Conservation (phyloP, 2,888 invertebrate genomes). For the Eristalinus sepulchralis region DNA sequence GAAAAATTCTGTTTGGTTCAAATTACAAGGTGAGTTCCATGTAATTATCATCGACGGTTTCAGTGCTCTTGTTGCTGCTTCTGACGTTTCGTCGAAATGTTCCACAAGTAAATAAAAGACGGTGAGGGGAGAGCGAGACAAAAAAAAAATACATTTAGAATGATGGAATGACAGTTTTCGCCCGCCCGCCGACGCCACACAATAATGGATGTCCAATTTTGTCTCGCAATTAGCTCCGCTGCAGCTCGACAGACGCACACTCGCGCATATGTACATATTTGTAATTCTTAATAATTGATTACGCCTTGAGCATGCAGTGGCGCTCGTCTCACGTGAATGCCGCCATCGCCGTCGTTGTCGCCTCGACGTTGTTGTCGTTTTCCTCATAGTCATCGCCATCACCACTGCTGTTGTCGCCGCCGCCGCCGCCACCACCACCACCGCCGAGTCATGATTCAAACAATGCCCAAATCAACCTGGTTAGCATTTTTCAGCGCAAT, state of each 20-base stretch:
- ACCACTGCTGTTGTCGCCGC: no score
- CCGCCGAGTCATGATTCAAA: constrained; percentile 55
- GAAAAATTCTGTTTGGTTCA: constrained; percentile 74
- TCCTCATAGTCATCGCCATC: not conserved
- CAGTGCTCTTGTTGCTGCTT: constrained; percentile 54
- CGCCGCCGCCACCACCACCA: constrained; percentile 59
- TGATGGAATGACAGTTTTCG: constrained; percentile 72
- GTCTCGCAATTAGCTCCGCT: constrained; percentile 63
- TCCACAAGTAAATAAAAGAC: constrained; percentile 9
- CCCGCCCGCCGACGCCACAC: constrained; percentile 56
- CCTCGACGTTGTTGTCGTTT: constrained; percentile 27
- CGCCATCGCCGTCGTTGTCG: constrained; percentile 51
- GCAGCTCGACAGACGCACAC: constrained; percentile 8
- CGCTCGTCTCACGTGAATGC: constrained; percentile 18
- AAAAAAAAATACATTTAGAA: constrained; percentile 66
- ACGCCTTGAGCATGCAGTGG: constrained; percentile 47
- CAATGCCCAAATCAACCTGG: constrained; percentile 71
- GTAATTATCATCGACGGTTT: constrained; percentile 68
- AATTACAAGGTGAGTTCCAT: constrained; percentile 79
- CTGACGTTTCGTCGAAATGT: constrained; percentile 60
- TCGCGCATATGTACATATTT: not conserved
- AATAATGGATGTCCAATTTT: constrained; percentile 65
- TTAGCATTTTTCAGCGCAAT: constrained; percentile 60
- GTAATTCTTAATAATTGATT: constrained; percentile 68
- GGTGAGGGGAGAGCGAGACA: constrained; percentile 24